These are phyloP conservation scores for Ericerus pela DNA, from an alignment of 1,140 invertebrate species.

Conservation along the genomic window DNA sequence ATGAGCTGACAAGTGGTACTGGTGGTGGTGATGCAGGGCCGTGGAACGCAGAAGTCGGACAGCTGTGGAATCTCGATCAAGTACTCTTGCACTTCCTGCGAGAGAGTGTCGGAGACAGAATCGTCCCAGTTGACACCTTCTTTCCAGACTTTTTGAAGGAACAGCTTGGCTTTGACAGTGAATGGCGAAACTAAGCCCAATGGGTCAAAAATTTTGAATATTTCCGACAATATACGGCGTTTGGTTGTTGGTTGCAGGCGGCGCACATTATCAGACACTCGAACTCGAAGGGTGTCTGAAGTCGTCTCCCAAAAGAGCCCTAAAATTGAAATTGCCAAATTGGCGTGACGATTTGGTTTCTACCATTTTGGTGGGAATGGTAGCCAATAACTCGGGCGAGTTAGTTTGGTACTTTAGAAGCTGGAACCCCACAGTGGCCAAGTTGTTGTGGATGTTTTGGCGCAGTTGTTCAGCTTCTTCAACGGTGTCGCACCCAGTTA, in stretches of 20 bases:
- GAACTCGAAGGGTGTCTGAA: no score
- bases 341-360: no score
- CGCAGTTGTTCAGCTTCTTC: not conserved
- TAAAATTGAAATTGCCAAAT: no score
- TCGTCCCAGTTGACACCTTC: not conserved
- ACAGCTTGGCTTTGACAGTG: not conserved
- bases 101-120: not conserved
- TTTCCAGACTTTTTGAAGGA: not conserved
- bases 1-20: no score
- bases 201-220: conserved; percentile 18
- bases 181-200: conserved; percentile 15
- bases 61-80: not conserved
- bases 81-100: not conserved
- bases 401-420: not conserved
- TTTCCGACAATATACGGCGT: conserved; percentile 13
- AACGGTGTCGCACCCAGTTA: not conserved
- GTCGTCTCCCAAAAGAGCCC: no score
- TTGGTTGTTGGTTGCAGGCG: conserved; percentile 13
- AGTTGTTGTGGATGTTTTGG: not conserved
- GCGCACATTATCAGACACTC: no score
- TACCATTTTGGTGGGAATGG: not conserved
- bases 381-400: not conserved
- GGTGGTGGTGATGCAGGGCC: no score
- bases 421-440: not conserved
- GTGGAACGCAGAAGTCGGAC: not conserved